Conservation (phyloP, 2,797 vertebrate species). For the Rhabdophis nuchalis region DNA sequence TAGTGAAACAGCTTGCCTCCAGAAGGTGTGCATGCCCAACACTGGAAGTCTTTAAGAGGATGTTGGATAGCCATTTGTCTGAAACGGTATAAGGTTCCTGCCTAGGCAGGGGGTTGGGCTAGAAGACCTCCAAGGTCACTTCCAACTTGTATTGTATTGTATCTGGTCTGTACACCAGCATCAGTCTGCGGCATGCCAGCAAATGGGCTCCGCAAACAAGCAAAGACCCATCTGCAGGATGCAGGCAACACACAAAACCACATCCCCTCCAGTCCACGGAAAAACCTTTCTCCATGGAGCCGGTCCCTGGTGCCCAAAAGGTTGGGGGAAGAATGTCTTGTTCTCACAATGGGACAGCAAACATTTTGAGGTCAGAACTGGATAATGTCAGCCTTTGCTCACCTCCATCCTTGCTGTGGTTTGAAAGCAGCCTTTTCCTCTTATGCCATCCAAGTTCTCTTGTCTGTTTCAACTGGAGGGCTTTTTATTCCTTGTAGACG, state of each 20-base stretch:
- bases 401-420: background rate
- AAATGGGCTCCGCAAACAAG: background rate
- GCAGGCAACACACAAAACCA: background rate
- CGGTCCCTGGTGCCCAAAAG: background rate
- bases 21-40: too few relatives aligned
- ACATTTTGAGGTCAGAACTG: background rate
- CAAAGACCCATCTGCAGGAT: background rate
- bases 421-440: background rate
- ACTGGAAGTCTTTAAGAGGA: too few relatives aligned
- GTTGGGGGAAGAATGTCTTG: background rate
- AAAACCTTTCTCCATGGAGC: background rate
- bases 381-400: background rate
- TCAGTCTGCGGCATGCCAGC: background rate
- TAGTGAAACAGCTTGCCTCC: too few relatives aligned
- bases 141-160: too few relatives aligned
- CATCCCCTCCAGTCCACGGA: rapidly evolving
- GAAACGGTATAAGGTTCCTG: too few relatives aligned
- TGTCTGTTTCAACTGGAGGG: background rate
- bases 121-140: too few relatives aligned
- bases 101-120: too few relatives aligned
- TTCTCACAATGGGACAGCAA: background rate
- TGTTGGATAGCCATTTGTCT: too few relatives aligned
- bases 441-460: background rate
- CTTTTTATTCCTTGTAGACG: background rate
- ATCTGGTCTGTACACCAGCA: background rate